Conservation (phyloP, 53 echinoderm and acorn worm genomes). For the Pentamera pediparva region DNA sequence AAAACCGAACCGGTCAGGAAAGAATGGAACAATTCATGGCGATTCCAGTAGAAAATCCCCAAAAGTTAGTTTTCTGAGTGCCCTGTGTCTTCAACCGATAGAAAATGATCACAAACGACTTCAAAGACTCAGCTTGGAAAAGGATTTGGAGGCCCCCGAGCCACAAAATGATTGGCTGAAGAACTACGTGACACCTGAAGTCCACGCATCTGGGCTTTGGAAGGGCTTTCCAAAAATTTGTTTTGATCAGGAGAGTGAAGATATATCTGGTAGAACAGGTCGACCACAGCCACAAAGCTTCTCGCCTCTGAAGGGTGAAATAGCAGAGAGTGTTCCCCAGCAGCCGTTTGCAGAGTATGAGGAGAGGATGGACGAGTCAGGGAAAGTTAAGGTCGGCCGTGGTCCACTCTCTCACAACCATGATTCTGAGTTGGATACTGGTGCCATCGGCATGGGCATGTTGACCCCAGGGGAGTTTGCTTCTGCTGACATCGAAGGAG, state of each 20-base stretch:
- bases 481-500: conserved; percentile 28
- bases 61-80: conserved; percentile 22
- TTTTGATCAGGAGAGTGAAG: not conserved
- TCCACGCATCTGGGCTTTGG: conserved; percentile 5
- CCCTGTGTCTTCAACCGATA: conserved; percentile 16
- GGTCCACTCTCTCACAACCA: conserved; percentile 13
- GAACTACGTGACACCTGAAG: not conserved
- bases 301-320: conserved; percentile 25
- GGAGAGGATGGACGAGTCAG: not conserved
- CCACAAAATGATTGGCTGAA: not conserved
- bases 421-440: conserved; percentile 53
- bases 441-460: conserved; percentile 76
- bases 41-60: not conserved
- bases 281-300: conserved; percentile 10
- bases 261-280: conserved; percentile 1
- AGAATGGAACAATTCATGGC: no score
- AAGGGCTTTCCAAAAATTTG: conserved; percentile 9
- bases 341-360: not conserved
- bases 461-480: conserved; percentile 74
- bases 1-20: no score
- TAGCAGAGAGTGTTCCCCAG: conserved; percentile 14
- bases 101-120: not conserved
- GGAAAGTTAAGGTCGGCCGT: not conserved
- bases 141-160: not conserved
- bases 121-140: not conserved